Percentiles rank a stretch among this genome's conserved stretches.
These are phyloP conservation scores for Cryptus viduatorius DNA, from an alignment of 2,888 invertebrate species.

Conservation along the genomic window DNA sequence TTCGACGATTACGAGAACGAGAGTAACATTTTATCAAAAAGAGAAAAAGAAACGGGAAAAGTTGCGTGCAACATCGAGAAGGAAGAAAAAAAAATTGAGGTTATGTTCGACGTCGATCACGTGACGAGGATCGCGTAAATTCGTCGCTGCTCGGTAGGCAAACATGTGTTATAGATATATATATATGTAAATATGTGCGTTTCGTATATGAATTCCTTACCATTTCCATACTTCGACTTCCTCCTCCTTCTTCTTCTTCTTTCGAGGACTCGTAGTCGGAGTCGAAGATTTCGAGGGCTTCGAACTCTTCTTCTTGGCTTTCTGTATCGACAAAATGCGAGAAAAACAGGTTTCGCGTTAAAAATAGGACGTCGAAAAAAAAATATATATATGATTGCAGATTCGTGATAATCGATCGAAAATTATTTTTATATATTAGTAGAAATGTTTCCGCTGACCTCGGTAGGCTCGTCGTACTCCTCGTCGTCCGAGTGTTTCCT, in stretches of 20 bases:
- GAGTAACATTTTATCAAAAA: background rate
- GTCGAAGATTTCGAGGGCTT: slow-evolving; percentile 78
- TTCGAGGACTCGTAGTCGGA: slow-evolving; percentile 86
- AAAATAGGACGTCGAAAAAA: background rate
- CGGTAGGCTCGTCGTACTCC: slow-evolving; percentile 79
- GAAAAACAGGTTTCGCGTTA: slow-evolving; percentile 12
- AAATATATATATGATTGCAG: background rate
- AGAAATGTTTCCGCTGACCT: slow-evolving; percentile 71
- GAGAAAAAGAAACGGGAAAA: background rate
- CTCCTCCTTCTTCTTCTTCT: slow-evolving; percentile 92
- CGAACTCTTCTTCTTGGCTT: slow-evolving; percentile 79
- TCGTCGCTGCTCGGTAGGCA: background rate
- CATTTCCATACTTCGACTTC: slow-evolving; percentile 96
- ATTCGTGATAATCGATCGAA: background rate
- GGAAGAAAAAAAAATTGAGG: slow-evolving; percentile 49
- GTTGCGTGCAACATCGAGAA: background rate
- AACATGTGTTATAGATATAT: too few species aligned
- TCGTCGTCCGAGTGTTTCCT: slow-evolving; percentile 79
- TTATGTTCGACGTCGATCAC: slow-evolving; percentile 62
- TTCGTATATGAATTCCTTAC: slow-evolving; percentile 86
- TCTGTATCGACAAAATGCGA: slow-evolving; percentile 68
- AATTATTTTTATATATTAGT: background rate
- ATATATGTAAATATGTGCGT: too few species aligned
- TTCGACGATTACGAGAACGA: slow-evolving; percentile 18
- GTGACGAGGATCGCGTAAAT: slow-evolving; percentile 43